These are phyloP conservation scores for Nipponia nippon DNA, from an alignment of 2,113 vertebrate genomes.

Conservation along the genomic window DNA sequence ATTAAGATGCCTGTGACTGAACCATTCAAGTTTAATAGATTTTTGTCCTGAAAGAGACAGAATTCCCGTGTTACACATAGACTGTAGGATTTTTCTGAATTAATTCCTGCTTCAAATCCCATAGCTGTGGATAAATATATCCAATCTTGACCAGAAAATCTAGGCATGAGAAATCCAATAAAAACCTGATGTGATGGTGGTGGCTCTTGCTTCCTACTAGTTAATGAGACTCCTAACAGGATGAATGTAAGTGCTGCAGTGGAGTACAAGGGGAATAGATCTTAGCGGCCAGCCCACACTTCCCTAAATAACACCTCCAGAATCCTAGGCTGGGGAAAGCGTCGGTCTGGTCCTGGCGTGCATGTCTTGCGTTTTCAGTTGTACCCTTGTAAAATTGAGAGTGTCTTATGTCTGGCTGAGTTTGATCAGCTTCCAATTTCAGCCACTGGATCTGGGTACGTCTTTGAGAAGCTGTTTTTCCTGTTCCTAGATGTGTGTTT, in stretches of 20 bases:
- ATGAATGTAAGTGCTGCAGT: background rate
- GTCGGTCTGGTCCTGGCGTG: background rate
- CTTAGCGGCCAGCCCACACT: background rate
- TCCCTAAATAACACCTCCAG: background rate
- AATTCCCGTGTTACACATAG: conserved; percentile 32
- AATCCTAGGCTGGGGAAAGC: background rate
- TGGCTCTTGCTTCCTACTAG: background rate
- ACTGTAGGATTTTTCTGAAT: conserved; percentile 51
- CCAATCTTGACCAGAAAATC: conserved; percentile 53
- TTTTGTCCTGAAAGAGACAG: conserved; percentile 46
- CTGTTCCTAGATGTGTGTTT: background rate
- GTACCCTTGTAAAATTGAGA: background rate
- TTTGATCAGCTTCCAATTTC: background rate
- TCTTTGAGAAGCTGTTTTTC: conserved; percentile 22
- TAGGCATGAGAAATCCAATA: conserved; percentile 32
- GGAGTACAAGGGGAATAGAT: background rate
- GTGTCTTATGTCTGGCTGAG: background rate
- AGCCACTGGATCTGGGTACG: background rate
- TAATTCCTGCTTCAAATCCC: conserved; percentile 58
- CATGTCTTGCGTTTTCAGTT: background rate
- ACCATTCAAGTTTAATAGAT: conserved; percentile 56
- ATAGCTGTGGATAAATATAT: conserved; percentile 56
- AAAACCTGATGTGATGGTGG: background rate
- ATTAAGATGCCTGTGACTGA: conserved; percentile 53
- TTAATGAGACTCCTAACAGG: conserved; percentile 16